phyloP scores from a whole-genome alignment of 2,888 invertebrate species.

The Coleophora flavipennella region DNA sequence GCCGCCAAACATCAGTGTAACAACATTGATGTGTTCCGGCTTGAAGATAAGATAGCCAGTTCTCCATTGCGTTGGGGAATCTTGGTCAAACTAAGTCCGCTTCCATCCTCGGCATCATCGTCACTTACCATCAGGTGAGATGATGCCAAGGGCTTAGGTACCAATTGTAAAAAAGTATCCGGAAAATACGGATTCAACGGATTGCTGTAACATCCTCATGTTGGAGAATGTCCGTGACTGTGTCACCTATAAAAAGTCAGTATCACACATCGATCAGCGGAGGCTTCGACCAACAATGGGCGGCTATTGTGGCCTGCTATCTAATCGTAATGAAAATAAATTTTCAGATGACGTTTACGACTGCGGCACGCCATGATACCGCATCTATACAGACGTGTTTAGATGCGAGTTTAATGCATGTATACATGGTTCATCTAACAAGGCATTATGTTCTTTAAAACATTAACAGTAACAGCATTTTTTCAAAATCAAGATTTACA shows the following conservation, averaged over 20 bases:
- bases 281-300: slow-evolving; percentile 56
- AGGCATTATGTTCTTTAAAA: slow-evolving; percentile 1
- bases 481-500: too few species aligned
- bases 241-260: slow-evolving; percentile 56
- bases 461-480: slow-evolving; percentile 12
- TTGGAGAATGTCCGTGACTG: slow-evolving; percentile 22
- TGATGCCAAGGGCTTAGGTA: too few species aligned
- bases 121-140: too few species aligned
- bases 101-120: too few species aligned
- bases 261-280: slow-evolving; percentile 65
- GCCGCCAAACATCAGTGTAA: too few species aligned
- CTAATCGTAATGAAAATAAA: slow-evolving; percentile 73
- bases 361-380: slow-evolving; percentile 61
- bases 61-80: too few species aligned
- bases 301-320: slow-evolving; percentile 60
- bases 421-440: slow-evolving; percentile 29
- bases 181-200: too few species aligned
- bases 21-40: too few species aligned
- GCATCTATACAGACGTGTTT: slow-evolving; percentile 58
- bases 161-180: too few species aligned
- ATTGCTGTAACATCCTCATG: slow-evolving; percentile 2
- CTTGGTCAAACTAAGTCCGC: too few species aligned
- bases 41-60: too few species aligned
- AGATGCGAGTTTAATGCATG: slow-evolving; percentile 51
- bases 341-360: slow-evolving; percentile 72